Percentiles rank a stretch among this genome's conserved stretches.
Evolutionary conservation across 2,888 invertebrate genomes (phyloP).

Genomic region (Aphrophora alni): DNA sequence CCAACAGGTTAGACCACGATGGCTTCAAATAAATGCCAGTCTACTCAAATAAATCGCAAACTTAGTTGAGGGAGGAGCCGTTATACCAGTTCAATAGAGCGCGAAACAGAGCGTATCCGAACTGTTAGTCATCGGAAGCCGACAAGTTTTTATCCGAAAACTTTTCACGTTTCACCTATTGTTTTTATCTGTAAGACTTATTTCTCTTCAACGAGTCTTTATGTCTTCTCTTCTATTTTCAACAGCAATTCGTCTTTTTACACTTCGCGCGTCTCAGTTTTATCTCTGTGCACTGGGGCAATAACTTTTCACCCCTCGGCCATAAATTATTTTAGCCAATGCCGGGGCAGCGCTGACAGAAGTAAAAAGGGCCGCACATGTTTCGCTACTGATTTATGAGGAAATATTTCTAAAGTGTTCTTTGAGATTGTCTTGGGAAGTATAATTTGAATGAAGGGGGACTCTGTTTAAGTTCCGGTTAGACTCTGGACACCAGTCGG

Average conservation of each 20-base stretch:
- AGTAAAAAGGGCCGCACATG: constrained; percentile 9
- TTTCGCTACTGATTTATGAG: neutral
- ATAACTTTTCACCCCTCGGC: constrained; percentile 6
- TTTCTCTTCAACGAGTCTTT: neutral
- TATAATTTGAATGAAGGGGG: neutral
- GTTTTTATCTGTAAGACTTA: constrained; percentile 2
- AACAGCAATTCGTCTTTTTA: neutral
- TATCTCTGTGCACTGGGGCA: neutral
- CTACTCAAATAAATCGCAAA: neutral
- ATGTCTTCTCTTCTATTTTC: neutral
- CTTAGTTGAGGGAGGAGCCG: neutral
- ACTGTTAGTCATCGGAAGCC: constrained; percentile 2
- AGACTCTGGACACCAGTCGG: neutral
- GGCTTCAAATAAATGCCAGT: too few relatives aligned
- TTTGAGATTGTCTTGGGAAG: neutral
- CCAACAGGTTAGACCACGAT: too few relatives aligned
- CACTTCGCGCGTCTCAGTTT: neutral
- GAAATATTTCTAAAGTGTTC: constrained; percentile 6
- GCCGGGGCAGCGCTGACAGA: constrained; percentile 2
- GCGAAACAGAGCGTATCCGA: neutral
- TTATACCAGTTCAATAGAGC: neutral
- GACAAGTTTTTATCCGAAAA: neutral
- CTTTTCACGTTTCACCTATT: neutral
- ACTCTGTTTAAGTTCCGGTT: neutral
- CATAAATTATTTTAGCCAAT: constrained; percentile 2